Conservation (phyloP, 1,140 invertebrate genomes). For the Eulimnadia texana region DNA sequence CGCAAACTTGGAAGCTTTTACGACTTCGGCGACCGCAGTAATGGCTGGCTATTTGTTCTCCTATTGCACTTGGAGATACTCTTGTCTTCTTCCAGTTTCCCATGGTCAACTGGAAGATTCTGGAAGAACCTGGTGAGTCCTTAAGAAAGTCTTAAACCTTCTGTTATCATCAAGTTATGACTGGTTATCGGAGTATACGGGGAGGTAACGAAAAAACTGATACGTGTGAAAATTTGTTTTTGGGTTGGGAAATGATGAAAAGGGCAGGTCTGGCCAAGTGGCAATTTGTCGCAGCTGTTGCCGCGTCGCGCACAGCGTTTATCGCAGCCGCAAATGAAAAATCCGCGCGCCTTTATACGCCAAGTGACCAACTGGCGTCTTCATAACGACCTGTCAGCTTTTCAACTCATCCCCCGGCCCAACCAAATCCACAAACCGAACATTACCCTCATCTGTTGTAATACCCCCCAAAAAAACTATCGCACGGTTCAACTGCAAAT, state of each 20-base stretch:
- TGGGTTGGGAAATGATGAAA: too few relatives aligned
- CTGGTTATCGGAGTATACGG: too few relatives aligned
- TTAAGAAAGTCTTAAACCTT: too few relatives aligned
- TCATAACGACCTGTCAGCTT: not conserved
- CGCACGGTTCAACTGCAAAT: too few relatives aligned
- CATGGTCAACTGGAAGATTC: not conserved
- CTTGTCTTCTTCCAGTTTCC: not conserved
- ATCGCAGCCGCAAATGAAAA: not conserved
- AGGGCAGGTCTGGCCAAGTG: not conserved
- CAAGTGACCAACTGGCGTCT: not conserved
- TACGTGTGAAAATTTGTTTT: too few relatives aligned
- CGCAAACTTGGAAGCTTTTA: too few relatives aligned
- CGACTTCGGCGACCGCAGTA: not conserved
- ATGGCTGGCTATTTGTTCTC: not conserved
- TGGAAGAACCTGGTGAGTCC: too few relatives aligned
- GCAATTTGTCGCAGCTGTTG: not conserved
- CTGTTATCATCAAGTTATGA: too few relatives aligned
- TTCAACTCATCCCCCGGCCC: not conserved
- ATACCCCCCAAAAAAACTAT: too few relatives aligned
- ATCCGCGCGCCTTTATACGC: not conserved
- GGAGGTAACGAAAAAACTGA: too few relatives aligned
- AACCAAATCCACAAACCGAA: not conserved
- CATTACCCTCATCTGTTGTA: not conserved
- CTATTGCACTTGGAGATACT: not conserved
- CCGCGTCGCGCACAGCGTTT: not conserved